These are phyloP conservation scores for Intoshia linei DNA, from an alignment of 1,140 invertebrate species.

Conservation along the genomic window DNA sequence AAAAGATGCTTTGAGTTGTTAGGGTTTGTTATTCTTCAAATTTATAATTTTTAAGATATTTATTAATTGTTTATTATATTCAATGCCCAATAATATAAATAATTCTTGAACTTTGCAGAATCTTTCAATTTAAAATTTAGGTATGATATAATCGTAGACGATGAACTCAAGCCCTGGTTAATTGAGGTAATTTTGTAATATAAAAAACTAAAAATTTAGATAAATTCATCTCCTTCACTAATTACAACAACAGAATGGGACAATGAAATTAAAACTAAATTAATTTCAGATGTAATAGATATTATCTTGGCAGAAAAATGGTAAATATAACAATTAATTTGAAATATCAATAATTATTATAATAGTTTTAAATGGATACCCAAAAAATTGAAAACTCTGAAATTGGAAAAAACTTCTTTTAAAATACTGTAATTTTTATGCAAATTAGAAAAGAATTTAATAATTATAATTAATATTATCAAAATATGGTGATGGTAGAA, in stretches of 20 bases:
- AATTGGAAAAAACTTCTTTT: too few species aligned
- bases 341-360: too few species aligned
- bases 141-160: slow-evolving; percentile 25
- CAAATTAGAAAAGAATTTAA: too few species aligned
- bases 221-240: slow-evolving; percentile 68
- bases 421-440: too few species aligned
- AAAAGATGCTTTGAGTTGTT: background rate
- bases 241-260: slow-evolving; percentile 76
- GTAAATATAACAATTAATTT: too few species aligned
- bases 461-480: too few species aligned
- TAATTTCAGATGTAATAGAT: slow-evolving; percentile 68
- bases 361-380: too few species aligned
- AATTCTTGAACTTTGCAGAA: background rate
- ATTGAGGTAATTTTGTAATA: slow-evolving; percentile 14
- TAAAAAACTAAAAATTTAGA: slow-evolving; percentile 22
- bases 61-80: background rate
- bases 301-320: too few species aligned
- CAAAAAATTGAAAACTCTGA: too few species aligned
- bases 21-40: background rate
- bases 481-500: too few species aligned
- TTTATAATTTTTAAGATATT: background rate
- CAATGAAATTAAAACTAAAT: slow-evolving; percentile 64
- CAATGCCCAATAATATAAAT: background rate
- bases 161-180: slow-evolving; percentile 23
- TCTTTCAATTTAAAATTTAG: slow-evolving; percentile 9